These are phyloP conservation scores for Zophobas atratus DNA, from an alignment of 1,140 invertebrate genomes.

Conservation along the genomic window DNA sequence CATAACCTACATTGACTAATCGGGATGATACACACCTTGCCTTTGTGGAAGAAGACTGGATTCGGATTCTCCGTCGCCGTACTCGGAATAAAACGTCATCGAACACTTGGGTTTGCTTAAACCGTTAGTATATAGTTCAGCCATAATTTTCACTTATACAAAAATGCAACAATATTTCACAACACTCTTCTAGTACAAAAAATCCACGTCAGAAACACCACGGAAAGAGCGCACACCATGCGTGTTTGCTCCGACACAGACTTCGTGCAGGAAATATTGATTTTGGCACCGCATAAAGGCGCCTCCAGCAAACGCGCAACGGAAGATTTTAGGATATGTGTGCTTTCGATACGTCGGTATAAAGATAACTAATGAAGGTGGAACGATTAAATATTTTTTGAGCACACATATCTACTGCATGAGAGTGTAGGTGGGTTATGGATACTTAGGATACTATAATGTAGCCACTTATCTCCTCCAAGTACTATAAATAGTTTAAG, in stretches of 20 bases:
- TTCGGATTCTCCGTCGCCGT: constrained; percentile 51
- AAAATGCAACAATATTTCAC: background rate
- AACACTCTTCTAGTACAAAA: constrained; percentile 26
- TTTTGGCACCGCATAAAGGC: constrained; percentile 52
- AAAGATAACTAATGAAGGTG: constrained; percentile 23
- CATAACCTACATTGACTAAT: constrained; percentile 12
- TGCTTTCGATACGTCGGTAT: constrained; percentile 33
- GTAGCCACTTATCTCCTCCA: constrained; percentile 13
- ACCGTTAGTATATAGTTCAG: constrained; percentile 50
- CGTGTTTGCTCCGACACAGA: constrained; percentile 33
- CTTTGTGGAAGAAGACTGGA: constrained; percentile 54
- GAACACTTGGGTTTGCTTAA: constrained; percentile 48
- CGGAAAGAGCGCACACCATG: constrained; percentile 25
- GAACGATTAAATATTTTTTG: constrained; percentile 35
- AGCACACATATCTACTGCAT: constrained; percentile 19
- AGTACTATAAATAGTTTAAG: constrained; percentile 24
- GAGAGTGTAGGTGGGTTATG: constrained; percentile 1
- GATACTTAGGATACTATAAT: background rate
- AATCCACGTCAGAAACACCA: constrained; percentile 20
- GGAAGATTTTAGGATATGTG: constrained; percentile 40
- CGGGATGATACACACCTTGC: constrained; percentile 51
- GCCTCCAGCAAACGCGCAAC: constrained; percentile 38
- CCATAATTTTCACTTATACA: constrained; percentile 44
- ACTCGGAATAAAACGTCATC: constrained; percentile 54
- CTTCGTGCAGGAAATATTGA: constrained; percentile 53